Evolutionary conservation across 2,888 invertebrate species (phyloP).

Genomic region (Zygogramma bicolorata): DNA sequence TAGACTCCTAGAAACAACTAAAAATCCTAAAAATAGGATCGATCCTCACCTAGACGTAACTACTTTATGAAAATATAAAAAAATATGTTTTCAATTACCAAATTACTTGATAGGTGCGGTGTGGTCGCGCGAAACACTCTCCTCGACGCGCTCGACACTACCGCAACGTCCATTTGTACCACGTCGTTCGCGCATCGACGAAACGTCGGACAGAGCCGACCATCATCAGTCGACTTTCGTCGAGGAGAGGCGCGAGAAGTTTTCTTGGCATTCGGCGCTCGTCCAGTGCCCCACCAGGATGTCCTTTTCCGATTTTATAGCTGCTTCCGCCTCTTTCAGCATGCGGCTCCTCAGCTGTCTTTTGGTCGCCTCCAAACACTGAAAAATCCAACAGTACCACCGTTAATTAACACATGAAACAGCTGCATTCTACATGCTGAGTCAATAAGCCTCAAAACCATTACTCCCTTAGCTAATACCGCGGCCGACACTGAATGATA

Average conservation of each 20-base stretch:
- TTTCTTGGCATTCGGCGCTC: conserved; percentile 77
- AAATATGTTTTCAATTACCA: conserved; percentile 42
- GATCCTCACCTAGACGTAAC: conserved; percentile 26
- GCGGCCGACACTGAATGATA: too few species aligned
- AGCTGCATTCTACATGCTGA: too few species aligned
- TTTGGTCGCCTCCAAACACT: conserved; percentile 76
- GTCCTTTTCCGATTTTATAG: conserved; percentile 77
- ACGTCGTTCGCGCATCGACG: conserved; percentile 32
- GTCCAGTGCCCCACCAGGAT: conserved; percentile 81
- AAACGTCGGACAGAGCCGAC: conserved; percentile 3
- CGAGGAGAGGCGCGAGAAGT: conserved; percentile 52
- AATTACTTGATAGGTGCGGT: conserved; percentile 22
- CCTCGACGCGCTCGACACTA: conserved; percentile 40
- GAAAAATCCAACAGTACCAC: conserved; percentile 60
- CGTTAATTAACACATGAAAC: too few species aligned
- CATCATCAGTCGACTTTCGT: conserved; percentile 6
- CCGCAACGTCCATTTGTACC: conserved; percentile 50
- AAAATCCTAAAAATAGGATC: conserved; percentile 45
- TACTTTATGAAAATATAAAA: conserved; percentile 56
- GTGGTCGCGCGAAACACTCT: conserved; percentile 21
- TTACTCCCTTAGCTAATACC: too few species aligned
- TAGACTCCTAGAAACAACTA: conserved; percentile 33
- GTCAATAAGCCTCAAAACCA: too few species aligned
- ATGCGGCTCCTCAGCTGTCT: conserved; percentile 72
- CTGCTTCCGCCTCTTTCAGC: conserved; percentile 70